Evolutionary conservation across 2,113 vertebrate species (phyloP), one percentile per base, ranked within the genome.

Genomic region (Lepisosteus oculatus): DNA sequence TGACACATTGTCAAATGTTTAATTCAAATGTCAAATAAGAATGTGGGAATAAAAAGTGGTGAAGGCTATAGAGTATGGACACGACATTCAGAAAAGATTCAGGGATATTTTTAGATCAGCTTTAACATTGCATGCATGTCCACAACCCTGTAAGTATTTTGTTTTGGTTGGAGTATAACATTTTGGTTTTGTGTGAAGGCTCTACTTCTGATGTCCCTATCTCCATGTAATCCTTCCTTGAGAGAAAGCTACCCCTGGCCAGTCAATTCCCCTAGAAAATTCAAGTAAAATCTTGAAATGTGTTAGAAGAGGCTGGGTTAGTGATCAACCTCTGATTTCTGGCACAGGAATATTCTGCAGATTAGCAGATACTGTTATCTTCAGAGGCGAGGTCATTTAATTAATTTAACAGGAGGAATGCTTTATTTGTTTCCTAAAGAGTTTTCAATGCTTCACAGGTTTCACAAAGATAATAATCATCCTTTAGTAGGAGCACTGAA

Each of bases 361-460:
- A 55, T 61, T 47, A 14, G 43, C 77, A 78, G 70, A 78, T 75
- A 66, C 65, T 75, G 67, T 78, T 74, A 70, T 65, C 73, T 54
- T 43, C 44, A 54, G 68, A 81, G 61, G 43, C 56, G 63, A 17
- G 45, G 17, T 76, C 55, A 80, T 67, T 6, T 79, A 76, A 77
- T 79, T 73, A 76, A 61, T 17, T 17, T 55, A 43, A 66, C 84
- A 82, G 29, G 78, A 87, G 85, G 79, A 88, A 85, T 86, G 86
- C 83, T 77, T 83, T 85, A 79, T 76, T 79, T 76, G 83, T 85
- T 83, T 87, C 85, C 83, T 73, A 71, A 3, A 66, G 82, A 82
- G 85, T 86, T 87, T 87, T 84, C 84, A 86, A 80, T 72, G 63
- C 63, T 78, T 74, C 43, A 77, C 86, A 85, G 84, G 80, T 75